Conservation (phyloP, 2,888 invertebrate species). For the Exephanes ischioxanthus region DNA sequence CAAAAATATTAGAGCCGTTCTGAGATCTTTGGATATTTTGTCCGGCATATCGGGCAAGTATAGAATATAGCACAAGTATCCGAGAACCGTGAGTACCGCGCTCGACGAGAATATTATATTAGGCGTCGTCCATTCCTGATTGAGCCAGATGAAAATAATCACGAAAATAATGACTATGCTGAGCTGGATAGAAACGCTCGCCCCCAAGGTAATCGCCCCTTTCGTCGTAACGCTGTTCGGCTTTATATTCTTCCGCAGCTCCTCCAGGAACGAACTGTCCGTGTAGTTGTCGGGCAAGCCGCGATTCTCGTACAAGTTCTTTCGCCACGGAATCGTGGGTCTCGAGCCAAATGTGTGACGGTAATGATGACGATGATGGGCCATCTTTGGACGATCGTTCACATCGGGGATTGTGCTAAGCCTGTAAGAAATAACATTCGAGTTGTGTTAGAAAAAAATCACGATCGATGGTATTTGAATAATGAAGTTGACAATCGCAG, state of each 20-base stretch:
- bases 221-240: constrained; percentile 90
- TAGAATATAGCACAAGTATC: constrained; percentile 88
- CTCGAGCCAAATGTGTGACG: not conserved
- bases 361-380: not conserved
- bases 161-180: constrained; percentile 92
- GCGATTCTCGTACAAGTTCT: constrained; percentile 95
- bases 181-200: constrained; percentile 92
- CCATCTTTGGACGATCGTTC: constrained; percentile 16
- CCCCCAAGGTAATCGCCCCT: constrained; percentile 91
- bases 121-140: constrained; percentile 89
- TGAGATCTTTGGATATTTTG: constrained; percentile 87
- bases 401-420: not conserved
- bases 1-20: constrained; percentile 93
- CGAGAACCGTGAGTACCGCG: constrained; percentile 86
- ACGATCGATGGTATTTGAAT: not conserved
- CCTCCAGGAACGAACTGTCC: constrained; percentile 93
- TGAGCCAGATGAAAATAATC: constrained; percentile 90
- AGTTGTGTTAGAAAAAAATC: not conserved
- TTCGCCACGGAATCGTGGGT: constrained; percentile 88
- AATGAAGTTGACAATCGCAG: not conserved
- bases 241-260: constrained; percentile 93
- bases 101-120: constrained; percentile 88
- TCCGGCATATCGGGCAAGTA: constrained; percentile 72
- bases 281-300: constrained; percentile 97
- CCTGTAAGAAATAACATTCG: not conserved